Evolutionary conservation across 2,797 vertebrate species (phyloP).

Genomic region (Brachyalestes nurse): DNA sequence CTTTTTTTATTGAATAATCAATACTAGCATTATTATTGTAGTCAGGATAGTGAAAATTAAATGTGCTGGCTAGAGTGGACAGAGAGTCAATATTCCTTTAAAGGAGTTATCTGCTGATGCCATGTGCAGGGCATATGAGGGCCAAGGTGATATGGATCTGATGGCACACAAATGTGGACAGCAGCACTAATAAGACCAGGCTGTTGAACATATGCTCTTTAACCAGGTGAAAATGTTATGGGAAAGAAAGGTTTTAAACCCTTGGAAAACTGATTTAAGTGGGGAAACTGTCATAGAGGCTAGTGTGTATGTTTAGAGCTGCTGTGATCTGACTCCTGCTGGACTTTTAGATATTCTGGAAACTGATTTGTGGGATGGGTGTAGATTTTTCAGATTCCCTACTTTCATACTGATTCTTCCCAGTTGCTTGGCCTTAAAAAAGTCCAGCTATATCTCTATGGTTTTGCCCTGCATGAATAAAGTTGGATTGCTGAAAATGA

Average conservation of each 20-base stretch:
- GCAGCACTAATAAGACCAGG: slow-evolving; percentile 3
- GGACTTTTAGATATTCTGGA: neutral
- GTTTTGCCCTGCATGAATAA: slow-evolving; percentile 7
- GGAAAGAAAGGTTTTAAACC: neutral
- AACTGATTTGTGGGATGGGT: neutral
- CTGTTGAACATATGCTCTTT: neutral
- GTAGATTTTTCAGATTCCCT: neutral
- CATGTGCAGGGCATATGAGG: slow-evolving; percentile 16
- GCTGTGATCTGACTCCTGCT: slow-evolving; percentile 8
- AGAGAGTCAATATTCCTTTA: slow-evolving; percentile 43
- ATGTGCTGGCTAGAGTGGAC: slow-evolving; percentile 32
- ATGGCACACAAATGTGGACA: slow-evolving; percentile 35
- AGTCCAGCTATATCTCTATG: neutral
- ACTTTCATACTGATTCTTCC: neutral
- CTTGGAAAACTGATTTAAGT: neutral
- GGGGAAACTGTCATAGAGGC: slow-evolving; percentile 3
- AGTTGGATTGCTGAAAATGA: neutral
- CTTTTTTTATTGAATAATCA: slow-evolving; percentile 8
- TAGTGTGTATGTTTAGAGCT: slow-evolving; percentile 5
- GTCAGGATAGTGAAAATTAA: slow-evolving; percentile 32
- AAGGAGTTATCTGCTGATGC: slow-evolving; percentile 13
- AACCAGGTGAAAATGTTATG: neutral
- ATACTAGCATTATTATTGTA: neutral
- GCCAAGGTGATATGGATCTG: slow-evolving; percentile 36
- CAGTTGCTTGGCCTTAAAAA: neutral